phyloP scores from a whole-genome alignment of 2,888 invertebrate genomes.

The Nomada fabriciana region DNA sequence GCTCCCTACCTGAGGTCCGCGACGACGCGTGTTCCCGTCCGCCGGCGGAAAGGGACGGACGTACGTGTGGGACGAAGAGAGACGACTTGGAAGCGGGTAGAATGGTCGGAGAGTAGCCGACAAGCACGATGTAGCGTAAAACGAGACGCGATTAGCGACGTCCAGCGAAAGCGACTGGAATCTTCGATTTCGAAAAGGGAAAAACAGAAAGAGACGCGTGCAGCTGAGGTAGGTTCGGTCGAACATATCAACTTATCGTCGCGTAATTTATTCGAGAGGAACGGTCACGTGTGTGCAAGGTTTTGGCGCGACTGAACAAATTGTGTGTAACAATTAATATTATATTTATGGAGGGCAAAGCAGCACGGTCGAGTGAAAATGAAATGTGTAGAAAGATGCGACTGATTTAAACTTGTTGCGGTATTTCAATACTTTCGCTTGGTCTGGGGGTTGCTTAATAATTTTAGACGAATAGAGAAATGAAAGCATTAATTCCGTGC shows the following conservation, averaged over 20 bases:
- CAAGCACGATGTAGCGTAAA: constrained; percentile 56
- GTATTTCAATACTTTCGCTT: too few relatives aligned
- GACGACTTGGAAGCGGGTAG: background rate
- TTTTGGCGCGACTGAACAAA: constrained; percentile 22
- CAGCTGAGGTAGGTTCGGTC: constrained; percentile 9
- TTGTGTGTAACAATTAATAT: constrained; percentile 23
- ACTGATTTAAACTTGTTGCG: too few relatives aligned
- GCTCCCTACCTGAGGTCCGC: constrained; percentile 60
- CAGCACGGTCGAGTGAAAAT: too few relatives aligned
- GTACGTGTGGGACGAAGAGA: background rate
- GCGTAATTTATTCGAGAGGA: constrained; percentile 50
- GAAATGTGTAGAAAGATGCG: too few relatives aligned
- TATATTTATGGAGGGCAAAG: too few relatives aligned
- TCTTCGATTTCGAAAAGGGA: constrained; percentile 44
- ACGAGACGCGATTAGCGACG: constrained; percentile 59
- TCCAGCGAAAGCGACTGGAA: constrained; percentile 39
- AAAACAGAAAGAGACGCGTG: constrained; percentile 24
- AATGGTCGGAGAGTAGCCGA: constrained; percentile 15
- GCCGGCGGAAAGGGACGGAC: constrained; percentile 10
- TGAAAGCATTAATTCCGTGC: too few relatives aligned
- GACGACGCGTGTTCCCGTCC: constrained; percentile 63
- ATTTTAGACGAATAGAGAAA: too few relatives aligned
- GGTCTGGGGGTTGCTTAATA: too few relatives aligned
- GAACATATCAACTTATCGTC: constrained; percentile 34
- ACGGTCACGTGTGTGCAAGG: constrained; percentile 19